A percentile compares a stretch with the other conserved stretches of the same genome.
Conservation (phyloP, 2,888 invertebrate genomes). For the Ormyrus rosae region DNA sequence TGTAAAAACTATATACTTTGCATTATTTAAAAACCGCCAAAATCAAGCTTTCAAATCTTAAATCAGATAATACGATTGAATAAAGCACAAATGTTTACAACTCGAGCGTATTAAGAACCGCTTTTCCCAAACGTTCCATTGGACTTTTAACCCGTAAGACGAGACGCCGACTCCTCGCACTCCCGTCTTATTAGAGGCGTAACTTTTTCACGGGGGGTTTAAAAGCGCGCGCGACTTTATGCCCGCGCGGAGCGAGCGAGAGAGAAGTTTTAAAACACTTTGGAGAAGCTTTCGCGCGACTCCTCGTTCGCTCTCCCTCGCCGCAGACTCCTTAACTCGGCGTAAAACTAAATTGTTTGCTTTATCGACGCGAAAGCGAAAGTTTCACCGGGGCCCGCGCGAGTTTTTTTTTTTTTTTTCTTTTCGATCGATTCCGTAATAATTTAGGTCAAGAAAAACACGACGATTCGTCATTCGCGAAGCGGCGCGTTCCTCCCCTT, state of each 20-base stretch:
- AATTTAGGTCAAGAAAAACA: slow-evolving; percentile 29
- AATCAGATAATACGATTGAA: too few relatives aligned
- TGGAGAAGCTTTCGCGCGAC: slow-evolving; percentile 54
- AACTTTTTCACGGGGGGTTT: slow-evolving; percentile 68
- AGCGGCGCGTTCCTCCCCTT: too few relatives aligned
- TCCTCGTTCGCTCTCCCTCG: slow-evolving; percentile 8
- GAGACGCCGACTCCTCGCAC: not conserved
- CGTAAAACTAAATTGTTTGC: slow-evolving; percentile 57
- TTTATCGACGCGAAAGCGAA: slow-evolving; percentile 53
- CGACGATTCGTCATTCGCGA: too few relatives aligned
- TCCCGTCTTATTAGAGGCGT: slow-evolving; percentile 65
- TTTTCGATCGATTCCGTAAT: slow-evolving; percentile 32
- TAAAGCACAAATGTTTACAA: too few relatives aligned
- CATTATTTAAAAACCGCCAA: too few relatives aligned
- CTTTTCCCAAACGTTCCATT: slow-evolving; percentile 20
- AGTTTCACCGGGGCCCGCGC: slow-evolving; percentile 30
- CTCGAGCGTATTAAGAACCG: not conserved
- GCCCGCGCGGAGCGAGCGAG: slow-evolving; percentile 39
- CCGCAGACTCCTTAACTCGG: slow-evolving; percentile 47
- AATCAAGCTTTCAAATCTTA: too few relatives aligned
- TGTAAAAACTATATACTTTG: too few relatives aligned
- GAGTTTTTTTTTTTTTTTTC: not conserved
- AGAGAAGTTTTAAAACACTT: slow-evolving; percentile 59
- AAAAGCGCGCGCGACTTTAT: slow-evolving; percentile 66
- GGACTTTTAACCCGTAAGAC: slow-evolving; percentile 35